Percentiles rank a stretch among this genome's conserved stretches.
Evolutionary conservation across 2,113 vertebrate genomes (phyloP).

Genomic region (Caretta caretta): DNA sequence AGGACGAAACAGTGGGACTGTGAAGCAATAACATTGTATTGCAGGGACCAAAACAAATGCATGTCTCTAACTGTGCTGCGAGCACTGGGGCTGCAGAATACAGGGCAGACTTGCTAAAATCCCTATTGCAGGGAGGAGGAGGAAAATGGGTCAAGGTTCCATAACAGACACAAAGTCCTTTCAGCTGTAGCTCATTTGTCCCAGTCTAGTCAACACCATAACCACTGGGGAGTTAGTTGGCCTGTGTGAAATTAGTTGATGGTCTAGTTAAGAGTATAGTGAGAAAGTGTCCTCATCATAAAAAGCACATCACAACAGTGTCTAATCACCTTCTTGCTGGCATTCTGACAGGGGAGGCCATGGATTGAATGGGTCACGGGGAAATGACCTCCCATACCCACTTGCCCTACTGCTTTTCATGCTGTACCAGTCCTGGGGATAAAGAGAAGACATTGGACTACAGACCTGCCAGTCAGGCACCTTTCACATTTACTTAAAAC

Average conservation of each 20-base stretch:
- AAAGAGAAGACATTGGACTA: background rate
- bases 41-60: background rate
- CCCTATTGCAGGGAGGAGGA: background rate
- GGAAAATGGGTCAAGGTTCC: background rate
- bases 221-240: background rate
- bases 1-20: background rate
- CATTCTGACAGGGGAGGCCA: background rate
- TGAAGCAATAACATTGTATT: background rate
- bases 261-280: background rate
- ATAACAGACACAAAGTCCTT: background rate
- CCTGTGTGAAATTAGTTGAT: background rate
- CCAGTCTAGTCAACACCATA: background rate
- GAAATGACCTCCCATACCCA: background rate
- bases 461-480: background rate
- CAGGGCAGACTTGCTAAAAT: background rate
- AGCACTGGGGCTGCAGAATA: background rate
- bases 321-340: background rate
- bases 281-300: background rate
- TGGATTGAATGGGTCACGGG: background rate
- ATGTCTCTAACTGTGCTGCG: background rate
- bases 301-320: background rate
- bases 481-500: background rate
- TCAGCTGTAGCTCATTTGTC: background rate
- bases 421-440: background rate
- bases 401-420: background rate